A percentile compares a stretch with the other conserved stretches of the same genome.
Evolutionary conservation across 1,140 invertebrate species (phyloP).

Genomic region (Psix sp.): DNA sequence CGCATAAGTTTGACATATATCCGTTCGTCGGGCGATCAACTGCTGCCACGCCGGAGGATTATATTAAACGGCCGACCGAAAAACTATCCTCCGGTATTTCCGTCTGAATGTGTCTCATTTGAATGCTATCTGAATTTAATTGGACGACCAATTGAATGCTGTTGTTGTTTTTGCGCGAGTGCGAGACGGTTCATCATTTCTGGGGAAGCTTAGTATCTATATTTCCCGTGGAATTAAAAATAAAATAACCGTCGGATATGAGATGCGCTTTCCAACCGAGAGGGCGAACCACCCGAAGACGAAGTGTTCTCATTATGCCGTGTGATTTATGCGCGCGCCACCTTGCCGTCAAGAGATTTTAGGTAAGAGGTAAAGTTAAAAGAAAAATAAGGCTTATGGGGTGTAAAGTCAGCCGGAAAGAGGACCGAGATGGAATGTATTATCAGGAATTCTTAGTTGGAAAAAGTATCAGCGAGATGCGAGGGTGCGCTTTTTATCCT

Average conservation of each 20-base stretch:
- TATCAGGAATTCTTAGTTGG: conserved; percentile 47
- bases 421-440: conserved; percentile 53
- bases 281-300: conserved; percentile 69
- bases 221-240: conserved; percentile 59
- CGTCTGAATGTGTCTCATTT: conserved; percentile 28
- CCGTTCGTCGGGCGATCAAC: too few relatives aligned
- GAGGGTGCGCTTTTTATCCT: conserved; percentile 19
- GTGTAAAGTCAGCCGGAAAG: conserved; percentile 72
- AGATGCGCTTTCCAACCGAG: conserved; percentile 34
- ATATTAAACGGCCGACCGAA: conserved; percentile 1
- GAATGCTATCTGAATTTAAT: conserved; percentile 53
- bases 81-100: conserved; percentile 36
- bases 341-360: conserved; percentile 71
- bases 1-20: background rate
- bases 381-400: conserved; percentile 78
- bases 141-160: conserved; percentile 39
- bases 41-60: too few relatives aligned
- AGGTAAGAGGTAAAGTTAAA: conserved; percentile 76
- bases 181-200: conserved; percentile 32
- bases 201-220: conserved; percentile 13
- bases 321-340: conserved; percentile 75
- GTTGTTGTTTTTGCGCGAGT: conserved; percentile 34
- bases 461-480: conserved; percentile 3
- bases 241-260: conserved; percentile 37
- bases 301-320: conserved; percentile 77